These are phyloP conservation scores for Cyrtodaria siliqua DNA, from an alignment of 2,888 invertebrate genomes.

Conservation along the genomic window DNA sequence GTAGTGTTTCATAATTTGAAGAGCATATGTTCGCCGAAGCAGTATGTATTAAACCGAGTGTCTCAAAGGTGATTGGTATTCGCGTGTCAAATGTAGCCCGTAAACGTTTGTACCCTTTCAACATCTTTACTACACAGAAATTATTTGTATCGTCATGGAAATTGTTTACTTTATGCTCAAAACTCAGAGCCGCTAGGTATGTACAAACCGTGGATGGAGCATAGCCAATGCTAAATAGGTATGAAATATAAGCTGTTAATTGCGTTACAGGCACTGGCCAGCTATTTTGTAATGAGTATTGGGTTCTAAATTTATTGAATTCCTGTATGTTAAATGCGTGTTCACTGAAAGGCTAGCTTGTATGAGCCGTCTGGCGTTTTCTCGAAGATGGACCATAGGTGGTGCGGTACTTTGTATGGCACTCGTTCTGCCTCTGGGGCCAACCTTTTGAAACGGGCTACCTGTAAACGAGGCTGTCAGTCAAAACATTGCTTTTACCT, in stretches of 20 bases:
- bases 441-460: too few species aligned
- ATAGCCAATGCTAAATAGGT: not conserved
- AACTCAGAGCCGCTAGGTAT: slow-evolving; percentile 7
- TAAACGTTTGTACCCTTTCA: not conserved
- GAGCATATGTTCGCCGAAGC: slow-evolving; percentile 22
- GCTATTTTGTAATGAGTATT: not conserved
- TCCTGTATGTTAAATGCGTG: not conserved
- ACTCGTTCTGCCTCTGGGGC: too few species aligned
- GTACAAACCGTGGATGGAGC: not conserved
- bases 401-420: too few species aligned
- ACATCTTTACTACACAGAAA: slow-evolving; percentile 1
- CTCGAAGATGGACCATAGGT: not conserved
- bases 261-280: not conserved
- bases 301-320: slow-evolving; percentile 5
- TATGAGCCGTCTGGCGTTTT: not conserved
- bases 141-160: not conserved
- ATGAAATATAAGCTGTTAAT: not conserved
- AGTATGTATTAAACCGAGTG: not conserved
- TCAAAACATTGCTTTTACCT: too few species aligned
- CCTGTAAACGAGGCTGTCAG: too few species aligned
- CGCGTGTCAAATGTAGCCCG: not conserved
- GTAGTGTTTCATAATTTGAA: slow-evolving; percentile 19
- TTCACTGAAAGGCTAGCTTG: not conserved
- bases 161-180: not conserved
- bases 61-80: slow-evolving; percentile 1